A percentile compares a stretch with the other conserved stretches of the same genome.
Conservation (phyloP, 1,140 invertebrate genomes). For the Drosophila melanica region DNA sequence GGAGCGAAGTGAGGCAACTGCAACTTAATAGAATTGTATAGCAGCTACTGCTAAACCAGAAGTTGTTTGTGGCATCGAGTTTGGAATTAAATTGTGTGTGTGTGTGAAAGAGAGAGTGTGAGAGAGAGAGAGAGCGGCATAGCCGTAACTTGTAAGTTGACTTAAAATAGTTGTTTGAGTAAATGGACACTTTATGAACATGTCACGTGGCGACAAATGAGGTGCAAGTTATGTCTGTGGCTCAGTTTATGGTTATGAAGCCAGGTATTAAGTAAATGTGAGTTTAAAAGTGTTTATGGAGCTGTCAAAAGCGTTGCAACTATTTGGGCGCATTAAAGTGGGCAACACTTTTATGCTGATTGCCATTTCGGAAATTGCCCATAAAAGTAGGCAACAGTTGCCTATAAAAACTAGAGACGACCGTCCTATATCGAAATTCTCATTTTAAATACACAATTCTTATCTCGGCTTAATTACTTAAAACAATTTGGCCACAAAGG, state of each 20-base stretch:
- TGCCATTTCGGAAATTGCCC: no score
- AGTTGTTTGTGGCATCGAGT: conserved; percentile 2
- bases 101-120: background rate
- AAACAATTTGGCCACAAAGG: conserved; percentile 31
- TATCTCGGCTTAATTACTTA: conserved; percentile 24
- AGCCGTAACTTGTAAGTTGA: background rate
- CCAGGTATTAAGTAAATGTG: conserved; percentile 14
- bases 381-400: conserved; percentile 17
- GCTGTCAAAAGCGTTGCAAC: conserved; percentile 3
- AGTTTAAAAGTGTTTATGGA: conserved; percentile 1
- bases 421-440: background rate
- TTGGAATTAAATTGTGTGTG: background rate
- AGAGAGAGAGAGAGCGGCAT: background rate
- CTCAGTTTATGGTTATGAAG: conserved; percentile 11
- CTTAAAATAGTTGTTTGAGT: background rate
- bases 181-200: background rate
- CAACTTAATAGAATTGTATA: conserved; percentile 30
- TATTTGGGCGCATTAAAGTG: conserved; percentile 22
- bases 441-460: conserved; percentile 7
- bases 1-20: background rate
- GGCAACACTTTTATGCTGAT: conserved; percentile 21
- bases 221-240: background rate
- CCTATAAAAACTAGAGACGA: background rate
- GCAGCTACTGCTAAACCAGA: conserved; percentile 1
- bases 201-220: conserved; percentile 13